Percentiles rank a stretch among this genome's conserved stretches.
Conservation (phyloP, 2,113 vertebrate genomes). For the Psammodynastes pulverulentus region DNA sequence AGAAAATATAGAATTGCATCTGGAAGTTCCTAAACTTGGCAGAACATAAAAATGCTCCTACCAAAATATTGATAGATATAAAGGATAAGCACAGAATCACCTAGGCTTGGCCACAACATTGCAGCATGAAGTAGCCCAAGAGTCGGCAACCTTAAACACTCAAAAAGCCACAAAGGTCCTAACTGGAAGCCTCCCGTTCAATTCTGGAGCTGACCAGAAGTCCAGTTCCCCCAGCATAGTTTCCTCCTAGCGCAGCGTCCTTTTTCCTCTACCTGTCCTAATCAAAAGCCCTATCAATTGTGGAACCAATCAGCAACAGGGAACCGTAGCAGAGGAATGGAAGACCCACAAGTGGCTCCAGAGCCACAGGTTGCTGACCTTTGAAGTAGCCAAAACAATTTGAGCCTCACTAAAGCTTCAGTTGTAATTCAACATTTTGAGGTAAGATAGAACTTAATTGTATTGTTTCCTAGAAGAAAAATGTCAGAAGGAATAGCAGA, state of each 20-base stretch:
- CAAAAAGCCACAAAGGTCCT: too few relatives aligned
- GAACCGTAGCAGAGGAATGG: too few relatives aligned
- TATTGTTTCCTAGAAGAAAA: neutral
- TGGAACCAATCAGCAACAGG: too few relatives aligned
- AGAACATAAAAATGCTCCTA: neutral
- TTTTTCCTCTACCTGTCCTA: too few relatives aligned
- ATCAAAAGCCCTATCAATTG: too few relatives aligned
- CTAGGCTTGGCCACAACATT: neutral
- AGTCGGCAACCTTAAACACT: too few relatives aligned
- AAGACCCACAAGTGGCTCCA: too few relatives aligned
- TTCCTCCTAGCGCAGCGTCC: too few relatives aligned
- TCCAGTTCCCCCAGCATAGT: too few relatives aligned
- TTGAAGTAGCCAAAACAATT: neutral
- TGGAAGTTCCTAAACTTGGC: neutral
- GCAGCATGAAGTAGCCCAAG: neutral
- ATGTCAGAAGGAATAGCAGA: neutral
- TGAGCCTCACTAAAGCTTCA: neutral
- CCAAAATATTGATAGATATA: neutral
- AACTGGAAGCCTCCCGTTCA: too few relatives aligned
- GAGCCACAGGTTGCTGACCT: too few relatives aligned
- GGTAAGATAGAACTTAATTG: neutral
- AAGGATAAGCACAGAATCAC: neutral
- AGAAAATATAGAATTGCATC: neutral
- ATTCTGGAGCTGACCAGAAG: too few relatives aligned
- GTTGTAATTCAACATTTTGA: neutral